phyloP scores from a whole-genome alignment of 2,113 vertebrate species.

The Calidris pygmaea region DNA sequence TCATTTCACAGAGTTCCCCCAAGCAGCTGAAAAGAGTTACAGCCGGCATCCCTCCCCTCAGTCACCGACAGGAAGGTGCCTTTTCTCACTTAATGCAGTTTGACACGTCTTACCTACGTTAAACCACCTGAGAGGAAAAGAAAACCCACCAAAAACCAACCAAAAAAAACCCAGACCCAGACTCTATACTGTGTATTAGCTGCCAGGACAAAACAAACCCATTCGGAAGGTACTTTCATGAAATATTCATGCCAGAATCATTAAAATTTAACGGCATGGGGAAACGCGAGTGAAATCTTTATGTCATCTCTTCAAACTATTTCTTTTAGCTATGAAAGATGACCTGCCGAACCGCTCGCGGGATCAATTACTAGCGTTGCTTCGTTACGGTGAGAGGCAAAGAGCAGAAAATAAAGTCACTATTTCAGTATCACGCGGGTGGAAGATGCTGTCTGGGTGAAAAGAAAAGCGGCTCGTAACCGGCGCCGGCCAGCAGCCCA shows the following conservation, averaged over 20 bases:
- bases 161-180: background rate
- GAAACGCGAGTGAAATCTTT: background rate
- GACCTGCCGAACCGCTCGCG: background rate
- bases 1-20: background rate
- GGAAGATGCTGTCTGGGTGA: background rate
- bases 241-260: constrained; percentile 32
- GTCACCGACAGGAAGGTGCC: background rate
- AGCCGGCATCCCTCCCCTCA: background rate
- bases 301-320: background rate
- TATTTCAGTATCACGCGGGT: background rate
- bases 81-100: constrained; percentile 4
- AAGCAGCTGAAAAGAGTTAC: background rate
- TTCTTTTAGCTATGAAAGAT: background rate
- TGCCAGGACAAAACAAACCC: constrained; percentile 15
- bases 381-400: background rate
- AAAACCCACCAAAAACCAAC: background rate
- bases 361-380: background rate
- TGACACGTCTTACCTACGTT: background rate
- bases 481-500: fast-evolving
- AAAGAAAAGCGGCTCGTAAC: background rate
- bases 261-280: constrained; percentile 27
- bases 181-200: background rate
- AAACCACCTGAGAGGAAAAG: background rate
- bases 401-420: background rate
- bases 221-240: constrained; percentile 32